Base-by-base conservation (phyloP, 1,140 invertebrate genomes). In the Drosophila navojoa region DNA sequence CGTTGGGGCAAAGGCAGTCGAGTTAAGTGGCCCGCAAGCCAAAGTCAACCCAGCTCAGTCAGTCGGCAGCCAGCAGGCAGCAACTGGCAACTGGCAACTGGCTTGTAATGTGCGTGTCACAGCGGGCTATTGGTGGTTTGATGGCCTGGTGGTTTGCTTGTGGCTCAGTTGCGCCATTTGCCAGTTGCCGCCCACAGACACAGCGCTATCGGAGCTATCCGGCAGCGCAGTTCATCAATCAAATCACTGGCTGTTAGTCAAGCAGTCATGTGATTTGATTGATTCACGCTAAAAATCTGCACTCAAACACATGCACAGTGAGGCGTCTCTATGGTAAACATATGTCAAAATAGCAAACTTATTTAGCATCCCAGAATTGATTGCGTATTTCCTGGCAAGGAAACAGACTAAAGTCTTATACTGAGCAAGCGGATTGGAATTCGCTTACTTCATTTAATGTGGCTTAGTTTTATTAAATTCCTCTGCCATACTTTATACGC, bases 221-320 rank as follows among this genome's bases (percentile, higher is more conserved):
- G 22, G 32, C 54, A 59, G 50, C 63, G 73, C 79, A 89, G 84
- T 89, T 89, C 84, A 89, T 89, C 84, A 89, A 89, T 89, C 84
- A 89, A 89, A 89, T 89, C 84, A 90, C 50, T 86, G 84, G 79
- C 85, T 89, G 84, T 89, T 89, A 89, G 79, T 89, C 84, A 89
- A 74, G 80, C 85, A 89, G 84, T 89, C 84, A 89, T 89, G 79
- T 89, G 84, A 89, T 89, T 89, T 89, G 84, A 89, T 89, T 89
- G 84, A 89, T 89, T 89, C 84, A 77, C 85, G 79, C 80, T 89
- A 82, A 89, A 89, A 90, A 89, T 84, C 85, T 69, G 53, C 61
- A 72, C 76, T 71, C 77, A 79, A 87, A 79, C 79, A 84, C 45
- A 19, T 16, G 16, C 42, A 44, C 42, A 44, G 42, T 44, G 4